Evolutionary conservation across 2,113 vertebrate species (phyloP).

Genomic region (Heteronetta atricapilla): DNA sequence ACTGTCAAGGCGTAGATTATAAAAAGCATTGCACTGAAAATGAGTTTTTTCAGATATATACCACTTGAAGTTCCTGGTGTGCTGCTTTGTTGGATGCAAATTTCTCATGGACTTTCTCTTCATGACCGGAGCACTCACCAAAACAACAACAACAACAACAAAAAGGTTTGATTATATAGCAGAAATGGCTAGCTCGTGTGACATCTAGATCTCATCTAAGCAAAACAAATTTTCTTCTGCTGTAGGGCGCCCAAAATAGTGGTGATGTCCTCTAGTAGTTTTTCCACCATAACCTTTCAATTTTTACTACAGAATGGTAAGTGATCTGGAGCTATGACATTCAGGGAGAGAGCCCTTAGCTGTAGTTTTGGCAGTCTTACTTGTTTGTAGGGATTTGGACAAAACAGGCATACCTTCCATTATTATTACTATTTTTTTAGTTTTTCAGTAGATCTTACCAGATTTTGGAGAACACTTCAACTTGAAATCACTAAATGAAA

Average conservation of each 20-base stretch:
- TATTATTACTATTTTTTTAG: background rate
- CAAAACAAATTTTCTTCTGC: background rate
- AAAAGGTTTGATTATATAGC: background rate
- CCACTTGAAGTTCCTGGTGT: background rate
- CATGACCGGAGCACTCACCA: background rate
- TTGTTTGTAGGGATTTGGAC: background rate
- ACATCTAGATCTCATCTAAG: background rate
- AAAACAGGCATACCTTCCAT: background rate
- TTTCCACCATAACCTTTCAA: background rate
- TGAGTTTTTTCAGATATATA: background rate
- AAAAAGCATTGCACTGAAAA: background rate
- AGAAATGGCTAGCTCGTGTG: background rate
- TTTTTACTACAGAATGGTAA: background rate
- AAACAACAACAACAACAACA: background rate
- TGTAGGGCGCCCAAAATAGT: background rate
- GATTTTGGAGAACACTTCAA: background rate
- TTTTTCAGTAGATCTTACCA: accelerated
- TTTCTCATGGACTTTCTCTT: background rate
- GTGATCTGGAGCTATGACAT: background rate
- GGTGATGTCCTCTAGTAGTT: background rate
- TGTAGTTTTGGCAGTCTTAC: background rate
- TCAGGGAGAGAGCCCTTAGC: background rate
- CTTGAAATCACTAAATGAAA: background rate
- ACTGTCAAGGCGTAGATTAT: background rate
- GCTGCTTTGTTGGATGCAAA: background rate